These are phyloP conservation scores for Rhea americana DNA, from an alignment of 2,113 vertebrate genomes.

Conservation along the genomic window DNA sequence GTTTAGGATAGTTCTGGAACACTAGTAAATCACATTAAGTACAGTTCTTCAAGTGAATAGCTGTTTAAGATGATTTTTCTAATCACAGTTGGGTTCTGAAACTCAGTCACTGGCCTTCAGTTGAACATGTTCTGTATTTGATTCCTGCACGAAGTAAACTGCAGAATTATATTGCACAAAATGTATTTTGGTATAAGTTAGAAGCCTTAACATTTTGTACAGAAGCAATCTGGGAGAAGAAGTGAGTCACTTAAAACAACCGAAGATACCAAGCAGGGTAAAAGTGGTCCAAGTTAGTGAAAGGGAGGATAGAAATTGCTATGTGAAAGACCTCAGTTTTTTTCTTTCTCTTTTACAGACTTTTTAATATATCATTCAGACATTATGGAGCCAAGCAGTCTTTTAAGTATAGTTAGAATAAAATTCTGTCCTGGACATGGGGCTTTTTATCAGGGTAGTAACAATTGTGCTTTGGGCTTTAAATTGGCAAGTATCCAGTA, in stretches of 20 bases:
- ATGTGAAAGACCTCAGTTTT: not conserved
- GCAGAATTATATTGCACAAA: not conserved
- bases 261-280: not conserved
- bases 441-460: not conserved
- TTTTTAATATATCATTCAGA: not conserved
- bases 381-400: not conserved
- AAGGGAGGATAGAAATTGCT: not conserved
- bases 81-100: not conserved
- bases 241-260: not conserved
- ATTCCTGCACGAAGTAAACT: not conserved
- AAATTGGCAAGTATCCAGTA: not conserved
- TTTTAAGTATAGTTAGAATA: not conserved
- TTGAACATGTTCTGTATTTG: not conserved
- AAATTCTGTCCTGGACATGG: not conserved
- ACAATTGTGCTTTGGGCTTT: not conserved
- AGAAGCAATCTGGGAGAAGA: not conserved
- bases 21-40: not conserved
- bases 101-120: not conserved
- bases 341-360: not conserved
- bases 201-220: not conserved
- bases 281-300: not conserved
- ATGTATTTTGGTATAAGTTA: not conserved
- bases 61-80: not conserved
- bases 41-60: not conserved
- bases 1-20: not conserved